Evolutionary conservation across 2,113 vertebrate genomes (phyloP), one percentile per base, ranked within the genome.

Genomic region (Ceuthmochares aereus): DNA sequence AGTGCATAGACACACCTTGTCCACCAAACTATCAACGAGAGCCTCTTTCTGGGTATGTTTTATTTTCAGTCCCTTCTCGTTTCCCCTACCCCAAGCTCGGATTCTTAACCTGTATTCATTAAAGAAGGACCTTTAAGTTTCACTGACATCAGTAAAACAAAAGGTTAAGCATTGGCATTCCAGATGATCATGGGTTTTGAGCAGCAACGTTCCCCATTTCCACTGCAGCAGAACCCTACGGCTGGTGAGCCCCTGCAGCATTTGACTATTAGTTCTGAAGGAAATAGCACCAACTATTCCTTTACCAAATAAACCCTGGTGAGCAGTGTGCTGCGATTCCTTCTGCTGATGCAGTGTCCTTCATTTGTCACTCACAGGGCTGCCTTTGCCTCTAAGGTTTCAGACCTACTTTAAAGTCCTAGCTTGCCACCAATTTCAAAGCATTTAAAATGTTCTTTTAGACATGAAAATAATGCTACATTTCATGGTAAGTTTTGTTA

Each of bases 1-100:
- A 98, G 81, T 99, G 99, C 95, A 99, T 99, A 10, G 99, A 99
- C 89, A 99, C 99, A 0, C 99, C 99, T 32, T 99, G 99, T 91
- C 99, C 99, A 11, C 98, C 98, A 21, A 98, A 98, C 97, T 99
- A 99, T 95, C 98, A 98, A 62, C 98, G 99, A 89, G 99, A 99
- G 76, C 96, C 97, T 14, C 91, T 96, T 75, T 99, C 99, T 78
- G 99, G 99, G 99, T 99, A 98, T 1, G 98, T 95, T 88, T 80
- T 25, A 20, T 70, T 69, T 79, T 81, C 51, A 64, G 16, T 34
- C 25, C 12, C 25, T 52, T 26, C 51, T 26, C 45, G 73, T 81
- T 55, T 54, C 59, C 30, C 23, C 17, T 26, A 37, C 27, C 14
- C 54, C 27, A 14, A 9, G 34, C 45, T 84, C 12, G 4, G 43